Evolutionary conservation across 2,888 invertebrate species (phyloP).

Genomic region (Sicus ferrugineus): DNA sequence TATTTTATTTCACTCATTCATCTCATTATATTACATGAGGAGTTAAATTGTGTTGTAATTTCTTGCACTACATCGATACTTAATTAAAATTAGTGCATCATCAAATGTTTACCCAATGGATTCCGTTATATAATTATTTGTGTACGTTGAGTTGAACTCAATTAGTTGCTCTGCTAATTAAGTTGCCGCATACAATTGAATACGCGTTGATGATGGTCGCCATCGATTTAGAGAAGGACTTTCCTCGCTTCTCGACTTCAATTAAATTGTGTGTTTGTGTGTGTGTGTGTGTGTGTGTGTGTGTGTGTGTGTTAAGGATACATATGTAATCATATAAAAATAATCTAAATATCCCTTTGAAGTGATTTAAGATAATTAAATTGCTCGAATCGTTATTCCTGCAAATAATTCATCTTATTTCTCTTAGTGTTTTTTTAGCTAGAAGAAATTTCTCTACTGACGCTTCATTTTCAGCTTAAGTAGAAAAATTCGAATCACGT

Average conservation of each 20-base stretch:
- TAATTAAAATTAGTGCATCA: slow-evolving; percentile 3
- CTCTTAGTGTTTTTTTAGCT: neutral
- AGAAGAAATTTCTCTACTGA: neutral
- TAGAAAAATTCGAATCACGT: no score
- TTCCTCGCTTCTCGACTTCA: no score
- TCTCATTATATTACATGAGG: neutral
- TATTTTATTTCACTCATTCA: neutral
- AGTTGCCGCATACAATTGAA: slow-evolving; percentile 14
- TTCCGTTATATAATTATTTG: slow-evolving; percentile 14
- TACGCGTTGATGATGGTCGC: neutral
- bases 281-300: no score
- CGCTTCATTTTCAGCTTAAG: no score
- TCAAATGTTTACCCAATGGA: slow-evolving; percentile 22
- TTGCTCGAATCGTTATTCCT: neutral
- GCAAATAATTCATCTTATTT: neutral
- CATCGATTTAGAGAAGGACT: no score
- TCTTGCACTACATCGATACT: no score
- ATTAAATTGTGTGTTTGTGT: no score
- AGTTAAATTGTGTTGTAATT: no score
- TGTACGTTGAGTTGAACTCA: slow-evolving; percentile 26
- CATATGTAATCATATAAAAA: no score
- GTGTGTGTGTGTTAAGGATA: no score
- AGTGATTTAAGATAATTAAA: neutral
- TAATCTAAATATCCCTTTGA: no score
- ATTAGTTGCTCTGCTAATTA: slow-evolving; percentile 23